Percentiles rank a stretch among this genome's conserved stretches.
phyloP scores from a whole-genome alignment of 2,888 invertebrate genomes.

The Drosophila multiciliata region DNA sequence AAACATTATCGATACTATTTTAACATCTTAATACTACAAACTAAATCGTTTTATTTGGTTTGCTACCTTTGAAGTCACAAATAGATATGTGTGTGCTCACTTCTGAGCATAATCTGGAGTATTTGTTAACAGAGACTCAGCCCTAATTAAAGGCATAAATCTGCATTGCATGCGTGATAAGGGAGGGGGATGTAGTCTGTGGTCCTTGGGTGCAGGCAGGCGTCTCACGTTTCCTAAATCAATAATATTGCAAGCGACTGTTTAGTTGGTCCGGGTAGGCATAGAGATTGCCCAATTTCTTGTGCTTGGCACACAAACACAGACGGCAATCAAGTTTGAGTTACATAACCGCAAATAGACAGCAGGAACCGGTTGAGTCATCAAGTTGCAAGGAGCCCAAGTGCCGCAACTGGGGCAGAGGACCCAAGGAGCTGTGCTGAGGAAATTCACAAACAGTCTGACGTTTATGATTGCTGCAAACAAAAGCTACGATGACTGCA shows the following conservation, averaged over 20 bases:
- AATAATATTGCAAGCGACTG: slow-evolving; percentile 44
- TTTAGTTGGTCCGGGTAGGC: neutral
- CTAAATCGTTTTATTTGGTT: slow-evolving; percentile 26
- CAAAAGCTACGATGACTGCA: slow-evolving; percentile 74
- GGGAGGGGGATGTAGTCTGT: no score
- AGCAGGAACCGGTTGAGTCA: slow-evolving; percentile 69
- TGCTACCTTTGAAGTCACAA: slow-evolving; percentile 2
- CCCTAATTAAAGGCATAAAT: slow-evolving; percentile 62
- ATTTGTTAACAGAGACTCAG: slow-evolving; percentile 54
- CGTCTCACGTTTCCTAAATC: slow-evolving; percentile 43
- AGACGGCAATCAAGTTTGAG: slow-evolving; percentile 70
- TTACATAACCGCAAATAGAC: slow-evolving; percentile 76
- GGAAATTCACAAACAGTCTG: slow-evolving; percentile 45
- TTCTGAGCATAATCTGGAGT: slow-evolving; percentile 1
- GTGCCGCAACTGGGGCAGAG: neutral
- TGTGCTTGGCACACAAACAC: slow-evolving; percentile 22
- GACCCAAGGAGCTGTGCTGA: slow-evolving; percentile 1
- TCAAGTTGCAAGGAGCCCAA: slow-evolving; percentile 49
- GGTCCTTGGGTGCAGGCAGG: neutral
- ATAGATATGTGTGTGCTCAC: neutral
- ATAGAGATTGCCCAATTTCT: slow-evolving; percentile 39
- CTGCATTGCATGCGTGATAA: slow-evolving; percentile 40
- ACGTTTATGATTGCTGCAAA: slow-evolving; percentile 78
- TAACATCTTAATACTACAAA: neutral
- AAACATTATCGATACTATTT: no score